phyloP scores from a whole-genome alignment of 2,113 vertebrate genomes.

The Oceanodroma tethys region DNA sequence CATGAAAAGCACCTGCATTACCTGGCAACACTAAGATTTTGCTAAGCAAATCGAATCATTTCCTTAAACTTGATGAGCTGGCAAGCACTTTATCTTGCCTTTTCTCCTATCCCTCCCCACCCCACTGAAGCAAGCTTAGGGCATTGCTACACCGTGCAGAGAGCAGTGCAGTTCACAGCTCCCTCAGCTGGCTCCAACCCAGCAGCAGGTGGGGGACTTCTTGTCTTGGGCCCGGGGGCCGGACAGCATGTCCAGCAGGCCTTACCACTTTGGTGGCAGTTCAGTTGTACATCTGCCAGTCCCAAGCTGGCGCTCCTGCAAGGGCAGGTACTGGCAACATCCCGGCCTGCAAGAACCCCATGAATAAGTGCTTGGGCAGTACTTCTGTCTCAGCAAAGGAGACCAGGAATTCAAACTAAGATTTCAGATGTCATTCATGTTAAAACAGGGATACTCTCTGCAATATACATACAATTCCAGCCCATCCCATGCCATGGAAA shows the following conservation, averaged over 20 bases:
- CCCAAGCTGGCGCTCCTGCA: not conserved
- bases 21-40: not conserved
- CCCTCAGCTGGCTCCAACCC: not conserved
- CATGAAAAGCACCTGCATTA: not conserved
- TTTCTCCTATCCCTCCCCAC: too few relatives aligned
- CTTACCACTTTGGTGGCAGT: too few relatives aligned
- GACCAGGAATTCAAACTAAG: not conserved
- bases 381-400: not conserved
- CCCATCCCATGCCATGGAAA: not conserved
- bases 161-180: not conserved
- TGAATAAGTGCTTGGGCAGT: not conserved
- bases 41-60: not conserved
- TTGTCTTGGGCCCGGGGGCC: too few relatives aligned
- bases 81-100: too few relatives aligned
- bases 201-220: not conserved
- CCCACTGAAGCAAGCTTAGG: fast-evolving
- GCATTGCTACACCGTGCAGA: too few relatives aligned
- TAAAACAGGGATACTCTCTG: not conserved
- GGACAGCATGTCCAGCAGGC: not conserved
- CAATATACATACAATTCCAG: not conserved
- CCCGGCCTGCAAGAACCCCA: fast-evolving
- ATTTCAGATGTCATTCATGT: not conserved
- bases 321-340: not conserved
- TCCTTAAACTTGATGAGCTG: fast-evolving
- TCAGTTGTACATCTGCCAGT: not conserved